These are phyloP conservation scores for Steinernema scapterisci DNA, from an alignment of 2,888 invertebrate genomes.

Conservation along the genomic window DNA sequence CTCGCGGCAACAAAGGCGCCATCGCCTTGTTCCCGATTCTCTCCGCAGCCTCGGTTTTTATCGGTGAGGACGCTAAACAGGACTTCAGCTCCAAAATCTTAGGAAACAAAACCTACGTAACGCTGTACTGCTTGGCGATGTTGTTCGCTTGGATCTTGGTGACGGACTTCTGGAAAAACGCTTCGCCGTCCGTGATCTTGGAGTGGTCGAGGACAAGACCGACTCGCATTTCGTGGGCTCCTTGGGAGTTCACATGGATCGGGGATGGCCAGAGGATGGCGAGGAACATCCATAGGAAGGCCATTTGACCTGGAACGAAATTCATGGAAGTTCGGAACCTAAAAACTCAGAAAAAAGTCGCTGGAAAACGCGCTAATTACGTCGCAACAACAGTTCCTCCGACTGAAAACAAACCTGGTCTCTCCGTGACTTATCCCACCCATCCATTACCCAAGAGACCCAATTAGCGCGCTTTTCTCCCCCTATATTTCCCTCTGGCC, in stretches of 20 bases:
- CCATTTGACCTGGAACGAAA: no score
- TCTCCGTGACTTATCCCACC: no score
- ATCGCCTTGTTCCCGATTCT: constrained; percentile 30
- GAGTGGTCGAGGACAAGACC: constrained; percentile 4
- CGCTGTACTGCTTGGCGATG: not conserved
- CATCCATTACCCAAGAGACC: no score
- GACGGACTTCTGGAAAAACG: not conserved
- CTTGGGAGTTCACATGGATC: not conserved
- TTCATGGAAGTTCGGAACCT: no score
- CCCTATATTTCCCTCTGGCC: no score
- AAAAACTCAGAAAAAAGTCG: no score
- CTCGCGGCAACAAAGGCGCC: constrained; percentile 40
- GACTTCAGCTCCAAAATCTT: not conserved
- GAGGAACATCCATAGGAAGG: no score
- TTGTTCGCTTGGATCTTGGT: not conserved
- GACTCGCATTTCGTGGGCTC: not conserved
- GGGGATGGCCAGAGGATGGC: no score
- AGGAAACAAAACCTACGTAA: not conserved
- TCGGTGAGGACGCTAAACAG: constrained; percentile 14
- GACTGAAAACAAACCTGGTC: no score
- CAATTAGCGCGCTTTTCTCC: no score
- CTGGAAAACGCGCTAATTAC: no score
- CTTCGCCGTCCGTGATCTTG: not conserved
- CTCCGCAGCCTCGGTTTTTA: constrained; percentile 25
- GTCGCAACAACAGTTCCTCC: no score